Percentiles rank a stretch among this genome's conserved stretches.
phyloP scores from a whole-genome alignment of 2,113 vertebrate genomes.

The Mola mola region DNA sequence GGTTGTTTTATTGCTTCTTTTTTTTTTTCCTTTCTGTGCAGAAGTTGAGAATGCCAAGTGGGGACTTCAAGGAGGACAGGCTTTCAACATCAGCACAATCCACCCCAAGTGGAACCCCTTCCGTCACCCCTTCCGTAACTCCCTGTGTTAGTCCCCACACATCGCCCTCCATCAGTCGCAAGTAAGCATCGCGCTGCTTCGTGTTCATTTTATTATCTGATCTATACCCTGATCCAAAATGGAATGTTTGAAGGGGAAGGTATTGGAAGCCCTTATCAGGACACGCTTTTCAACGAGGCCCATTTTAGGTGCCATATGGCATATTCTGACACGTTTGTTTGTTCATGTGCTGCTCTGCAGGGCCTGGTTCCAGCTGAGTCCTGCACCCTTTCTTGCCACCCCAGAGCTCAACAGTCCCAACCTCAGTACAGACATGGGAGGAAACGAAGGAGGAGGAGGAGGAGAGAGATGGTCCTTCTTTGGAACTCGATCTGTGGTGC shows the following conservation, averaged over 20 bases:
- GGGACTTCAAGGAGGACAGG: constrained; percentile 90
- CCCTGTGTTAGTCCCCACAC: constrained; percentile 87
- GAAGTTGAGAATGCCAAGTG: constrained; percentile 92
- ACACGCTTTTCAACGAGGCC: not conserved
- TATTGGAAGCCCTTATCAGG: not conserved
- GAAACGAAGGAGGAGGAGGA: constrained; percentile 80
- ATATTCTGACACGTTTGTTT: not conserved
- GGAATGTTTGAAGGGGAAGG: not conserved
- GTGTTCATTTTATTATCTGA: not conserved
- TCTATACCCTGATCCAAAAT: not conserved
- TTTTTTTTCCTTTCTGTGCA: constrained; percentile 62
- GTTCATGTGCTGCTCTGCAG: constrained; percentile 68
- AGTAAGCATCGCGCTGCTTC: constrained; percentile 71
- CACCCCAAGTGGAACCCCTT: constrained; percentile 86
- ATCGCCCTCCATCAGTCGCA: constrained; percentile 87
- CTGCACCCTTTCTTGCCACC: constrained; percentile 78
- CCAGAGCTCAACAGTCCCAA: constrained; percentile 77
- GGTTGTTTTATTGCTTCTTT: not conserved
- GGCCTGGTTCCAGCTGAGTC: constrained; percentile 88
- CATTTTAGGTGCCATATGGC: not conserved
- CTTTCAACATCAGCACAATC: constrained; percentile 88
- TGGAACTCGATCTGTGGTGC: constrained; percentile 85
- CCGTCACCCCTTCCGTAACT: constrained; percentile 81
- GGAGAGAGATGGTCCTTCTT: constrained; percentile 91
- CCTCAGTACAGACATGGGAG: constrained; percentile 76